Conservation (phyloP, 2,888 invertebrate genomes). For the Mythimna pallens region DNA sequence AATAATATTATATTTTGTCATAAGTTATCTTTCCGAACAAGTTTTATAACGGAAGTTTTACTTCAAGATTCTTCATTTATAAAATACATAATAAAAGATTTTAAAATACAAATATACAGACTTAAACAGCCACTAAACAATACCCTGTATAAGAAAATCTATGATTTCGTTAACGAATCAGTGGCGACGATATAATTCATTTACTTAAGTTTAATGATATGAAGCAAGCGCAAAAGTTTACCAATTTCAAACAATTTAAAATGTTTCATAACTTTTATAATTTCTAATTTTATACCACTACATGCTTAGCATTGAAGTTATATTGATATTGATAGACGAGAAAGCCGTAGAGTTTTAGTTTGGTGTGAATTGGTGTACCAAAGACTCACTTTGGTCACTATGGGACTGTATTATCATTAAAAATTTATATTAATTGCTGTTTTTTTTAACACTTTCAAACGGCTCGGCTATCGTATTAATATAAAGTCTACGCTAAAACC, state of each 20-base stretch:
- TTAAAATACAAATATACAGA: slow-evolving; percentile 10
- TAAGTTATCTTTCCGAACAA: neutral
- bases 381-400: neutral
- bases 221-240: slow-evolving; percentile 84
- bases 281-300: slow-evolving; percentile 51
- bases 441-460: neutral
- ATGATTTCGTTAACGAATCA: slow-evolving; percentile 63
- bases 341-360: neutral
- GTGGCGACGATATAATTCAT: slow-evolving; percentile 67
- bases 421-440: neutral
- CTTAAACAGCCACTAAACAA: slow-evolving; percentile 51
- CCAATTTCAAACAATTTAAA: slow-evolving; percentile 60
- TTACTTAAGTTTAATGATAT: slow-evolving; percentile 88
- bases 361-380: neutral
- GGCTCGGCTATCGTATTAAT: slow-evolving; percentile 36
- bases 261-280: slow-evolving; percentile 39
- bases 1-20: slow-evolving; percentile 1
- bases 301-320: slow-evolving; percentile 36
- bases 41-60: slow-evolving; percentile 36
- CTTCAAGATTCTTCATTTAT: slow-evolving; percentile 29
- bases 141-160: slow-evolving; percentile 61
- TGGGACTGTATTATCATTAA: neutral
- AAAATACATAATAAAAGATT: neutral
- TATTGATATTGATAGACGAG: slow-evolving; percentile 32
- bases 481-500: slow-evolving; percentile 23